Percentiles rank a stretch among this genome's conserved stretches.
Conservation (phyloP, 2,888 invertebrate species). For the Drosophila aldrichi region DNA sequence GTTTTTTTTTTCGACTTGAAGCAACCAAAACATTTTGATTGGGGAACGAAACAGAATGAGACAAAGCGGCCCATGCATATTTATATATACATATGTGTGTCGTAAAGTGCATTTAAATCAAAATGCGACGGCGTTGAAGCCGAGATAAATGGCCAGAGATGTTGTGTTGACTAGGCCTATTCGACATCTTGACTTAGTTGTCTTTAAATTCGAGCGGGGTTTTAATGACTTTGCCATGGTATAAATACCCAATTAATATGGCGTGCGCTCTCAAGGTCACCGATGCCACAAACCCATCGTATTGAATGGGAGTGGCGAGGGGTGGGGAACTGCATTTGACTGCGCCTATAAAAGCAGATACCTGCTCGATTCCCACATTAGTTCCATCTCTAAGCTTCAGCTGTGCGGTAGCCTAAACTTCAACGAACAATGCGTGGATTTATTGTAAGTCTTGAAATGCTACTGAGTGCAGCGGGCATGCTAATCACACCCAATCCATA, state of each 20-base stretch:
- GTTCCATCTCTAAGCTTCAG: constrained; percentile 55
- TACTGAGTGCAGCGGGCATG: neutral
- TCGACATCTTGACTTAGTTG: constrained; percentile 29
- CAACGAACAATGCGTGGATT: constrained; percentile 66
- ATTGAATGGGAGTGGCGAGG: neutral
- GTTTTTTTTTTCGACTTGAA: constrained; percentile 55
- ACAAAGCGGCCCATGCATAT: constrained; percentile 66
- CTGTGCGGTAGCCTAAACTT: constrained; percentile 28
- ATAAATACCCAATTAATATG: constrained; percentile 67
- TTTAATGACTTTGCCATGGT: constrained; percentile 69
- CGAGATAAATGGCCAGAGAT: constrained; percentile 54
- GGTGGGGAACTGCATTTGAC: constrained; percentile 49
- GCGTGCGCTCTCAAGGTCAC: constrained; percentile 65
- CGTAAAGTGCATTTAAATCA: constrained; percentile 79
- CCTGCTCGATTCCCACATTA: constrained; percentile 49
- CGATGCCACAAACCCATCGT: constrained; percentile 20
- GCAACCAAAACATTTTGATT: constrained; percentile 62
- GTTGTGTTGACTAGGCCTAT: constrained; percentile 59
- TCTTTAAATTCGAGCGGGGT: constrained; percentile 63
- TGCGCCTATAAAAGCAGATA: constrained; percentile 62
- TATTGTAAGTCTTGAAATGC: constrained; percentile 61
- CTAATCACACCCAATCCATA: constrained; percentile 16
- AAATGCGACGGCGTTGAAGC: constrained; percentile 53
- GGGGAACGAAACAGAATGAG: constrained; percentile 45
- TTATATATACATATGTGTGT: constrained; percentile 53